Evolutionary conservation across 35 echinoderm and acorn worm species (phyloP).

Genomic region (Patiria miniata): DNA sequence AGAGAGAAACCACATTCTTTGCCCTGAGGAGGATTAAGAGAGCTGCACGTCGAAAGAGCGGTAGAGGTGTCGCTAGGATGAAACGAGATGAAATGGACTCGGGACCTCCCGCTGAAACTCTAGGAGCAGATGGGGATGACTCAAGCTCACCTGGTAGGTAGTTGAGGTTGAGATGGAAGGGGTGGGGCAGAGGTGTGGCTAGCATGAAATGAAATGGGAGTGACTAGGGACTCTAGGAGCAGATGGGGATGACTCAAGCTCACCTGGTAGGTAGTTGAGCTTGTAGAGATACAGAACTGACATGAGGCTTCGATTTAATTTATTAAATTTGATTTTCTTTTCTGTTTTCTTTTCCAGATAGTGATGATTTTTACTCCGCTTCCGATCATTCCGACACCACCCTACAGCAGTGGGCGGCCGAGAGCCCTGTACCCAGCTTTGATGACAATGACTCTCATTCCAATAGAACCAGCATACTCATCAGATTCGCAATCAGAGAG

Average conservation of each 20-base stretch:
- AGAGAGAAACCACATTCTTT: constrained; percentile 42
- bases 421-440: constrained; percentile 72
- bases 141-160: background rate
- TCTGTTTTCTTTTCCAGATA: constrained; percentile 9
- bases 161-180: too few species aligned
- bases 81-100: constrained; percentile 32
- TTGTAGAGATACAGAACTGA: too few species aligned
- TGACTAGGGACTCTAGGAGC: background rate
- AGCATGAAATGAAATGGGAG: too few species aligned
- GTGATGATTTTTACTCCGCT: constrained; percentile 84
- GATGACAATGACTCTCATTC: constrained; percentile 83
- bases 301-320: too few species aligned
- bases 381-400: constrained; percentile 95
- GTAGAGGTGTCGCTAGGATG: background rate
- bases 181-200: too few species aligned
- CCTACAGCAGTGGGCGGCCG: constrained; percentile 75
- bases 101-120: background rate
- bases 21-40: constrained; percentile 51
- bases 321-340: too few species aligned
- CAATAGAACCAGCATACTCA: constrained; percentile 79
- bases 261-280: background rate
- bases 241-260: background rate
- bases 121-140: background rate
- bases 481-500: constrained; percentile 95
- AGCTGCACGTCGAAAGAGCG: constrained; percentile 33